phyloP scores from a whole-genome alignment of 2,888 invertebrate species.

The Caenorhabditis sinica region DNA sequence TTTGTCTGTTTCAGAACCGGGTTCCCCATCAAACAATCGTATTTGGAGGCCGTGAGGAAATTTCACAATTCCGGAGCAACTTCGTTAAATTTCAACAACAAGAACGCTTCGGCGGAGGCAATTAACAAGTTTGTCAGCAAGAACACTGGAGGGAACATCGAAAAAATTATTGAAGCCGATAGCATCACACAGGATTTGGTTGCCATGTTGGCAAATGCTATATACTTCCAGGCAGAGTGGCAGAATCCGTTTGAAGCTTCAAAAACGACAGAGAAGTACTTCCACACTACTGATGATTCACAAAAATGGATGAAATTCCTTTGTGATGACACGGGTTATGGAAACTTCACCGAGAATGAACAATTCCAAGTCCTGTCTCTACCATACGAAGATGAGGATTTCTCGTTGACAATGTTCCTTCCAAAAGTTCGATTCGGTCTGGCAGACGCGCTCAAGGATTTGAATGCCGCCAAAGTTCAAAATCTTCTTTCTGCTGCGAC shows the following conservation, averaged over 20 bases:
- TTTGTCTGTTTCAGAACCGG: slow-evolving; percentile 39
- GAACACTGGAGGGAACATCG: slow-evolving; percentile 91
- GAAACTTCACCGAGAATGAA: slow-evolving; percentile 84
- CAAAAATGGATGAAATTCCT: slow-evolving; percentile 88
- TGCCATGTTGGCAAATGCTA: slow-evolving; percentile 85
- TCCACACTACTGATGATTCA: slow-evolving; percentile 85
- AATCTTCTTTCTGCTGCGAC: slow-evolving; percentile 54
- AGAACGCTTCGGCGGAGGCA: slow-evolving; percentile 84
- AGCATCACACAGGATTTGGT: slow-evolving; percentile 75
- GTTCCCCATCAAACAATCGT: slow-evolving; percentile 61
- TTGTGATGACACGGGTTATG: slow-evolving; percentile 87
- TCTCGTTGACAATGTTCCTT: slow-evolving; percentile 73
- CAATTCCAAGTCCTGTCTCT: slow-evolving; percentile 68
- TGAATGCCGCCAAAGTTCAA: slow-evolving; percentile 45
- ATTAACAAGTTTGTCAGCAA: slow-evolving; percentile 92
- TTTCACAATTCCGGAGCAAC: slow-evolving; percentile 58
- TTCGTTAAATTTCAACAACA: slow-evolving; percentile 80
- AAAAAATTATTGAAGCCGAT: slow-evolving; percentile 88
- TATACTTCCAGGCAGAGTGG: slow-evolving; percentile 85
- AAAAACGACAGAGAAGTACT: slow-evolving; percentile 86
- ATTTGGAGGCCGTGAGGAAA: slow-evolving; percentile 58
- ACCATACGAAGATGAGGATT: slow-evolving; percentile 72
- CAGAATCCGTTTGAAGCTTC: slow-evolving; percentile 87
- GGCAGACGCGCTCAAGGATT: slow-evolving; percentile 53
- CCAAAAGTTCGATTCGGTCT: slow-evolving; percentile 78